phyloP scores from a whole-genome alignment of 2,888 invertebrate genomes.

The Dryadula phaetusa region DNA sequence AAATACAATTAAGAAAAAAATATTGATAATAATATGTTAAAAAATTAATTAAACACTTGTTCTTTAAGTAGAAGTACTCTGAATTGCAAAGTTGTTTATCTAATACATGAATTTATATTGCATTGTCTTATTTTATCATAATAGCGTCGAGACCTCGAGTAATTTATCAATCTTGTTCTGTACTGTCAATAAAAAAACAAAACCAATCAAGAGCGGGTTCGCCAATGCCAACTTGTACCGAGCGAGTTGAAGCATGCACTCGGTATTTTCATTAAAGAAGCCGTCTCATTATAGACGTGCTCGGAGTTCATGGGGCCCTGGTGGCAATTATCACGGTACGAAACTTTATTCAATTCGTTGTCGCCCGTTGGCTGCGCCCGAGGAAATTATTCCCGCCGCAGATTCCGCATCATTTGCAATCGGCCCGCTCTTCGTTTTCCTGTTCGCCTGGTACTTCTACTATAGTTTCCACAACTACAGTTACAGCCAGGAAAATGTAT shows the following conservation, averaged over 20 bases:
- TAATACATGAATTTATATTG: slow-evolving; percentile 22
- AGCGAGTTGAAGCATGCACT: slow-evolving; percentile 61
- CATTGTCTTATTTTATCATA: slow-evolving; percentile 42
- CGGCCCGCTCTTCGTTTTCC: slow-evolving; percentile 49
- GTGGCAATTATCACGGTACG: slow-evolving; percentile 75
- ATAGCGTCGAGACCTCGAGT: slow-evolving; percentile 39
- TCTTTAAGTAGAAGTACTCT: neutral
- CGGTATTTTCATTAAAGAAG: slow-evolving; percentile 80
- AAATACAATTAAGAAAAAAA: neutral
- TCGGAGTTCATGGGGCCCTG: slow-evolving; percentile 62
- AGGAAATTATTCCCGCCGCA: slow-evolving; percentile 65
- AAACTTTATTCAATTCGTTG: slow-evolving; percentile 74
- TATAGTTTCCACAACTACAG: slow-evolving; percentile 29
- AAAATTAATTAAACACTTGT: slow-evolving; percentile 20
- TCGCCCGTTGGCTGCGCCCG: slow-evolving; percentile 54
- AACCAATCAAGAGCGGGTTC: slow-evolving; percentile 43
- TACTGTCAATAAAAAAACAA: slow-evolving; percentile 45
- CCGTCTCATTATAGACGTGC: slow-evolving; percentile 79
- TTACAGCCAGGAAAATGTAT: slow-evolving; percentile 14
- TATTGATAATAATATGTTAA: slow-evolving; percentile 38
- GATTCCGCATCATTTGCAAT: slow-evolving; percentile 65
- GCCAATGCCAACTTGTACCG: slow-evolving; percentile 53
- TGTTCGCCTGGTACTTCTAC: slow-evolving; percentile 50
- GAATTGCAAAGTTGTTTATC: slow-evolving; percentile 7
- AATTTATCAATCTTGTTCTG: slow-evolving; percentile 46